Evolutionary conservation across 2,797 vertebrate genomes (phyloP).

Genomic region (Hoplostethus atlanticus): DNA sequence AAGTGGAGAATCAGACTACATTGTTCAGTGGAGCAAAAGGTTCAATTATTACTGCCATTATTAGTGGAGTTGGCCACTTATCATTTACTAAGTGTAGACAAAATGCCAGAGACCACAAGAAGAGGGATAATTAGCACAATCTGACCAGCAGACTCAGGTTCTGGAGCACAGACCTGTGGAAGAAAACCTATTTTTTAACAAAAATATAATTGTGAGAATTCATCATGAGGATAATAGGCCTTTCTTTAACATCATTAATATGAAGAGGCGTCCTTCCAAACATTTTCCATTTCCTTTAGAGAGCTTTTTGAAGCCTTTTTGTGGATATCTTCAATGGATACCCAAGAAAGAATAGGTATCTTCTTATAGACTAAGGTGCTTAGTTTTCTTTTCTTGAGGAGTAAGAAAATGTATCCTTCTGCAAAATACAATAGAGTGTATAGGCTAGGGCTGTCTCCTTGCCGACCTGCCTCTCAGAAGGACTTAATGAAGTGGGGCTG

Average conservation of each 20-base stretch:
- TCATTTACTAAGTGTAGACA: conserved; percentile 49
- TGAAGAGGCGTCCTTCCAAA: conserved; percentile 9
- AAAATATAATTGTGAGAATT: conserved; percentile 9
- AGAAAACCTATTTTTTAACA: conserved; percentile 23
- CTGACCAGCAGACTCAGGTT: conserved; percentile 48
- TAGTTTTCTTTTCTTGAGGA: conserved; percentile 17
- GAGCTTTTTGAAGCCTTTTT: conserved; percentile 49
- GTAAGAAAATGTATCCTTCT: conserved; percentile 44
- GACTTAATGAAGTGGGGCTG: conserved; percentile 73
- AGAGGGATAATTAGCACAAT: conserved; percentile 64
- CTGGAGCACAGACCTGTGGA: conserved; percentile 24
- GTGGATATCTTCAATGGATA: conserved; percentile 30
- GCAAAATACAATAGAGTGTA: conserved; percentile 57
- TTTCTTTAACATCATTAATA: conserved; percentile 10
- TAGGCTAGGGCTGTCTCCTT: conserved; percentile 55
- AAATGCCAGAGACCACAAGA: conserved; percentile 45
- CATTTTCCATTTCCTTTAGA: conserved; percentile 15
- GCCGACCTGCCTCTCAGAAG: conserved; percentile 71
- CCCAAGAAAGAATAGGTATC: conserved; percentile 37
- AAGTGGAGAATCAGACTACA: conserved; percentile 33
- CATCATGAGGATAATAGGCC: neutral
- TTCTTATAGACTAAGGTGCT: conserved; percentile 38
- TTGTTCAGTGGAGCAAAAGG: conserved; percentile 56
- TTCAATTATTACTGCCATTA: conserved; percentile 61
- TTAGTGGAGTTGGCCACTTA: conserved; percentile 52